Evolutionary conservation across 2,797 vertebrate species (phyloP).

Genomic region (Cynodonichthys magdalenae): DNA sequence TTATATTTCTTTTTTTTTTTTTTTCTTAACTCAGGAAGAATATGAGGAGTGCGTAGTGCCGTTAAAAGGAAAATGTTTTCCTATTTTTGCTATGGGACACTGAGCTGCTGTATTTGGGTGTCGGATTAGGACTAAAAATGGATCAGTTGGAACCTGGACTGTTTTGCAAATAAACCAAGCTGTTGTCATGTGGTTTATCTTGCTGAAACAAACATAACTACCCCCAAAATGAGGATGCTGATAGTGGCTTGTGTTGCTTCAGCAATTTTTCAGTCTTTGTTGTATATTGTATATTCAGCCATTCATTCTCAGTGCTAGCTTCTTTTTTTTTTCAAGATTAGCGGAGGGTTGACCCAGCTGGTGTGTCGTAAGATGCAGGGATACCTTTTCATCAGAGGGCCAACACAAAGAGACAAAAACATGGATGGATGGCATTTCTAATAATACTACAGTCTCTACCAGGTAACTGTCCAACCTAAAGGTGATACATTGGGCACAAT

Average conservation of each 20-base stretch:
- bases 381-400: not conserved
- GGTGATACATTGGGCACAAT: not conserved
- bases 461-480: not conserved
- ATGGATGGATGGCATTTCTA: too few relatives aligned
- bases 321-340: not conserved
- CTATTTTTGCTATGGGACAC: not conserved
- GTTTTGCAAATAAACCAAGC: too few relatives aligned
- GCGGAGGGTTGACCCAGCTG: not conserved
- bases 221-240: not conserved
- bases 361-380: not conserved
- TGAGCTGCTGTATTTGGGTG: not conserved
- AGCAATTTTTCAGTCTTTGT: not conserved
- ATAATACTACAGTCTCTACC: not conserved
- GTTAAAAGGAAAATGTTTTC: not conserved
- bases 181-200: not conserved
- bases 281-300: not conserved
- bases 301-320: not conserved
- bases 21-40: not conserved
- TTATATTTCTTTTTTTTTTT: too few relatives aligned
- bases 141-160: not conserved
- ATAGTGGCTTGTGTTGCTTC: not conserved
- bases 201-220: not conserved
- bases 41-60: not conserved
- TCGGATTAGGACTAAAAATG: not conserved
- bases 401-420: not conserved